These are phyloP conservation scores for Steinernema hermaphroditum DNA, from an alignment of 2,888 invertebrate genomes.

Conservation along the genomic window DNA sequence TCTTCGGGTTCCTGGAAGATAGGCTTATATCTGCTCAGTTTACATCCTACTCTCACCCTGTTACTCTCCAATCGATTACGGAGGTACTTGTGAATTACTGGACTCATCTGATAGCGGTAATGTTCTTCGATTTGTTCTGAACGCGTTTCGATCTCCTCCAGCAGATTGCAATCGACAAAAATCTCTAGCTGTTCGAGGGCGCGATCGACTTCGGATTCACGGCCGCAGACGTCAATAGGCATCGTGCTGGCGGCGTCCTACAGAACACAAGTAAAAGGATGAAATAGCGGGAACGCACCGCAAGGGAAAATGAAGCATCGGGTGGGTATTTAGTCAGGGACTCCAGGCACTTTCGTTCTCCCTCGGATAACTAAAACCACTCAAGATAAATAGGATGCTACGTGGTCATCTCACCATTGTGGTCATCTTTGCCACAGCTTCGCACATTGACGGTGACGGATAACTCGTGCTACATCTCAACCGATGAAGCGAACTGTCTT, in stretches of 20 bases:
- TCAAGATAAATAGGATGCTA: background rate
- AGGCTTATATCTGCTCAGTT: too few relatives aligned
- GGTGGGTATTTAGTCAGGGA: background rate
- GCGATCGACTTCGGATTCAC: background rate
- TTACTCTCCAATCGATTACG: background rate
- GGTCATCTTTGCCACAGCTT: conserved; percentile 1
- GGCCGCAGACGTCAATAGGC: conserved; percentile 20
- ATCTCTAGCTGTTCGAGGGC: background rate
- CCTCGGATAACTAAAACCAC: background rate
- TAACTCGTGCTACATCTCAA: conserved; percentile 14
- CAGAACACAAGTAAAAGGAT: background rate
- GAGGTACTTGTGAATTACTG: background rate
- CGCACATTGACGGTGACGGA: background rate
- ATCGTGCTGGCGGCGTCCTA: background rate
- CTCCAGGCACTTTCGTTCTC: background rate
- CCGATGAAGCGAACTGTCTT: background rate
- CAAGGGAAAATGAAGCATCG: conserved; percentile 1
- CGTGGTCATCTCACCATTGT: background rate
- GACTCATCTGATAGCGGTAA: conserved; percentile 4
- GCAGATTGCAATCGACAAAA: background rate
- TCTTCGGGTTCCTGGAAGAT: too few relatives aligned
- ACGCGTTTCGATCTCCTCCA: conserved; percentile 11
- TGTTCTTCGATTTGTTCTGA: background rate
- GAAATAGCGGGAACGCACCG: background rate
- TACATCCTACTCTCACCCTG: too few relatives aligned